phyloP scores from a whole-genome alignment of 2,888 invertebrate species.

The Pyrochroa serraticornis region DNA sequence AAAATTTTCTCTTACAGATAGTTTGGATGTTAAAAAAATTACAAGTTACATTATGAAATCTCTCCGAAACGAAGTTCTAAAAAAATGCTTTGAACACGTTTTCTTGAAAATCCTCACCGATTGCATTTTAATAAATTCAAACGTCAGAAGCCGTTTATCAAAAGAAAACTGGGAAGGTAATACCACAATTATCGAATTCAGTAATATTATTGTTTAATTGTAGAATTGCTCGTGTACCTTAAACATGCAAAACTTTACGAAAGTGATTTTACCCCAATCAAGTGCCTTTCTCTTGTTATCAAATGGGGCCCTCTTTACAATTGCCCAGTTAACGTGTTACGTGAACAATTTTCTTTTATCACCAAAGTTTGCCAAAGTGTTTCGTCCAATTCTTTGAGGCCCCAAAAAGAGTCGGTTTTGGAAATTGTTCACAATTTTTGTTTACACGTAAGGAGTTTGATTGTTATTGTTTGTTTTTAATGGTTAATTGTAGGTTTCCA shows the following conservation, averaged over 20 bases:
- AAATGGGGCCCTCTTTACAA: conserved; percentile 48
- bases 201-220: conserved; percentile 32
- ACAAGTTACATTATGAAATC: conserved; percentile 40
- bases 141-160: conserved; percentile 61
- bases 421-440: conserved; percentile 41
- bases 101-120: conserved; percentile 64
- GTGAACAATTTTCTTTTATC: conserved; percentile 48
- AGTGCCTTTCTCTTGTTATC: conserved; percentile 44
- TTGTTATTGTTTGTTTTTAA: conserved; percentile 4
- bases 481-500: conserved; percentile 46
- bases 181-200: conserved; percentile 20
- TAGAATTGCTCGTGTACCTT: conserved; percentile 6
- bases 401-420: conserved; percentile 36
- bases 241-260: neutral
- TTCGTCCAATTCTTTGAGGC: conserved; percentile 30
- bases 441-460: conserved; percentile 26
- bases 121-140: conserved; percentile 61
- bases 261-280: neutral
- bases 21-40: conserved; percentile 36
- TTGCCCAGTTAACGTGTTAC: conserved; percentile 40
- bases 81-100: conserved; percentile 57
- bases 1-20: conserved; percentile 29
- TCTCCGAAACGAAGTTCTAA: conserved; percentile 42
- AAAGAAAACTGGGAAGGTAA: conserved; percentile 61
- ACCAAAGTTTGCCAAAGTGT: conserved; percentile 42